A percentile compares a stretch with the other conserved stretches of the same genome.
Conservation (phyloP, 2,888 invertebrate genomes). For the Diadromus collaris region DNA sequence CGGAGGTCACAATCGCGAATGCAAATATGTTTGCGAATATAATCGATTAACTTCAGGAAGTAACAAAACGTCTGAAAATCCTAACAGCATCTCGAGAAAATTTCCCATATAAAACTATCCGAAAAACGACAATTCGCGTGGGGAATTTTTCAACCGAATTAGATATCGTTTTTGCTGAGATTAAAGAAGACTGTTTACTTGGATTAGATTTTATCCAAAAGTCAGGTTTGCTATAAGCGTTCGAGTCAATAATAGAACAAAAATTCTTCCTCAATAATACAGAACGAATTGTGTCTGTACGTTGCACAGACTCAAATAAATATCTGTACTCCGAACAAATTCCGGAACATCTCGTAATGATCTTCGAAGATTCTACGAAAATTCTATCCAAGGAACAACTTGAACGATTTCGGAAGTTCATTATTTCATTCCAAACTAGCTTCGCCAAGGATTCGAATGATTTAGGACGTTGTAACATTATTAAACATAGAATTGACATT, state of each 20-base stretch:
- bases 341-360: conserved; percentile 1
- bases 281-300: neutral
- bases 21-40: conserved; percentile 1
- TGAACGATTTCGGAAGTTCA: neutral
- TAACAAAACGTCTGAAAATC: conserved; percentile 9
- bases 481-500: neutral
- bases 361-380: neutral
- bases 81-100: conserved; percentile 13
- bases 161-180: neutral
- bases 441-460: conserved; percentile 20
- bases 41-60: conserved; percentile 4
- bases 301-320: neutral
- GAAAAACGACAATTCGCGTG: neutral
- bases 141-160: neutral
- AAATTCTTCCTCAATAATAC: neutral
- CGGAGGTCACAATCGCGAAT: conserved; percentile 14
- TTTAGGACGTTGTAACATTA: neutral
- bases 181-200: neutral
- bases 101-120: conserved; percentile 14
- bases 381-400: neutral
- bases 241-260: neutral
- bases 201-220: conserved; percentile 4
- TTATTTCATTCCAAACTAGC: neutral
- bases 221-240: neutral
- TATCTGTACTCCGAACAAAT: too few species aligned